phyloP scores from a whole-genome alignment of 2,113 vertebrate species.

The Vulpes lagopus region DNA sequence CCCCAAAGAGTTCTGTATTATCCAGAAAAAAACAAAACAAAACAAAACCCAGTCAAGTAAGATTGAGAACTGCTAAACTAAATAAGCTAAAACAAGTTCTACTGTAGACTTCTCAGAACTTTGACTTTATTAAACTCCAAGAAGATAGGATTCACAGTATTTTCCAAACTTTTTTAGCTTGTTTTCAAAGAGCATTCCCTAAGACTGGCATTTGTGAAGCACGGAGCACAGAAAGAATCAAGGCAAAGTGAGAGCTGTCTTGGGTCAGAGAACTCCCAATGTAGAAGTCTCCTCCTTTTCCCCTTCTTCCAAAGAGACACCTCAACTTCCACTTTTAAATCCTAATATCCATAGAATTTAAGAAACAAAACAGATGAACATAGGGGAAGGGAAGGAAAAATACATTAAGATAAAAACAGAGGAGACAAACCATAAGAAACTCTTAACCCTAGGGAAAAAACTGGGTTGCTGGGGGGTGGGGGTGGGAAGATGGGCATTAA shows the following conservation, averaged over 20 bases:
- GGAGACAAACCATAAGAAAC: background rate
- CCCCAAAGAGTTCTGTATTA: background rate
- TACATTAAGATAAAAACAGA: background rate
- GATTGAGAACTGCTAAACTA: background rate
- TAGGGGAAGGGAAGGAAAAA: background rate
- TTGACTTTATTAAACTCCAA: background rate
- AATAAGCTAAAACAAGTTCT: slow-evolving; percentile 2
- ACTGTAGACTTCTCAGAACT: background rate
- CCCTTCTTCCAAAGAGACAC: background rate
- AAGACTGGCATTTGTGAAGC: background rate
- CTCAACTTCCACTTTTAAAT: slow-evolving; percentile 25
- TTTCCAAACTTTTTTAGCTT: background rate
- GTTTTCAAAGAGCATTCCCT: background rate
- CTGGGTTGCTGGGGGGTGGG: background rate
- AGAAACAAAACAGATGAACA: background rate
- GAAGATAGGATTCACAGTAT: background rate
- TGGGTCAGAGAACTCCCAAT: background rate
- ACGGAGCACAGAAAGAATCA: background rate
- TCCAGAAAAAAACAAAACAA: background rate
- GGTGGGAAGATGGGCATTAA: background rate
- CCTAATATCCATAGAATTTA: background rate
- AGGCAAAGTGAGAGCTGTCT: background rate
- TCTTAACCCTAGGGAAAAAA: background rate
- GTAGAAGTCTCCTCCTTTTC: background rate
- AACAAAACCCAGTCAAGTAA: background rate